These are phyloP conservation scores for Myodes glareolus DNA, from an alignment of 2,113 vertebrate genomes.

Conservation along the genomic window DNA sequence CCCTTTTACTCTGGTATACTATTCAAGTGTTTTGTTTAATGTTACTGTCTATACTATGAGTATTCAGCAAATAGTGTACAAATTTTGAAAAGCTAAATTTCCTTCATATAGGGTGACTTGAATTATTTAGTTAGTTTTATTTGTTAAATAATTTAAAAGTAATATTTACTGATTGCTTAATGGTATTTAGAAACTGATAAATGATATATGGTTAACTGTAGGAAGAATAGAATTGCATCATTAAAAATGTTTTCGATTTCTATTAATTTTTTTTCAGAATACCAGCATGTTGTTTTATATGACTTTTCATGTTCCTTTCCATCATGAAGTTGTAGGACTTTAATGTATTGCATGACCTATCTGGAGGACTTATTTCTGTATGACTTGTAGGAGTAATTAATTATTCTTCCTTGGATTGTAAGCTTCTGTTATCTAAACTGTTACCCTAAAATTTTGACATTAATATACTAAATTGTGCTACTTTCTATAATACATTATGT, in stretches of 20 bases:
- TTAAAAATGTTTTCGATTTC: background rate
- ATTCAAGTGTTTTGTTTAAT: background rate
- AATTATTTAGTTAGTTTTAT: slow-evolving; percentile 38
- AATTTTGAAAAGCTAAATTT: slow-evolving; percentile 32
- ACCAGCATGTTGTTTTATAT: background rate
- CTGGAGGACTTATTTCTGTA: background rate
- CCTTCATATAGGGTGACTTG: background rate
- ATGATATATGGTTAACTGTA: background rate
- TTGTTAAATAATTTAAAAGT: slow-evolving; percentile 34
- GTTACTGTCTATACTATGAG: background rate
- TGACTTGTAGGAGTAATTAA: background rate
- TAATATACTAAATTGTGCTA: background rate
- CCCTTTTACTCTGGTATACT: background rate
- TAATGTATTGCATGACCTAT: background rate
- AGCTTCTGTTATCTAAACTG: background rate
- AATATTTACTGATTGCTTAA: background rate
- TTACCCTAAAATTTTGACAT: background rate
- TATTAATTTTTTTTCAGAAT: background rate
- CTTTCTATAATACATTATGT: background rate
- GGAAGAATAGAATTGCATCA: background rate
- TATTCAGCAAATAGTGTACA: background rate
- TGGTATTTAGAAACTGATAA: slow-evolving; percentile 13
- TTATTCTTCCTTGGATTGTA: slow-evolving; percentile 22
- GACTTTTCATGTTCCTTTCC: slow-evolving; percentile 24
- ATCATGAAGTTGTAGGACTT: background rate